These are phyloP conservation scores for Argyrosomus japonicus DNA, from an alignment of 2,113 vertebrate genomes.

Conservation along the genomic window DNA sequence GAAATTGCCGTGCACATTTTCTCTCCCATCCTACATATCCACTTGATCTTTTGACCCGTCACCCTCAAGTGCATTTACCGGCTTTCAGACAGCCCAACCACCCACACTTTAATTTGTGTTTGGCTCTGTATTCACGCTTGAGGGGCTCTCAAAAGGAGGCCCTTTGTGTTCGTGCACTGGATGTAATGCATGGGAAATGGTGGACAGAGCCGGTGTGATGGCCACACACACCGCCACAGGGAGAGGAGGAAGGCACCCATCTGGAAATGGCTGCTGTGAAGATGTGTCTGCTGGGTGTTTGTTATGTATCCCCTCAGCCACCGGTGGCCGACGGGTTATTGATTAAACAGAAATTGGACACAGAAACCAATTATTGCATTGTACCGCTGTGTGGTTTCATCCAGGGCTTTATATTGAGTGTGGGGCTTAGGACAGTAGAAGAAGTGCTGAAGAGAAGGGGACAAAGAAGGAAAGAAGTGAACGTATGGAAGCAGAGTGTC, in stretches of 20 bases:
- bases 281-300: slow-evolving; percentile 49
- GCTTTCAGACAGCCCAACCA: slow-evolving; percentile 72
- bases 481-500: background rate
- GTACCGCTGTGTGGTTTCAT: slow-evolving; percentile 28
- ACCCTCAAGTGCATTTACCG: slow-evolving; percentile 41
- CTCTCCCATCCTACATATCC: background rate
- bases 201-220: slow-evolving; percentile 32
- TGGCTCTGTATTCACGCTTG: slow-evolving; percentile 60
- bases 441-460: background rate
- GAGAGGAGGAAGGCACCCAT: slow-evolving; percentile 55
- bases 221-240: slow-evolving; percentile 39
- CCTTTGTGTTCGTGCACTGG: slow-evolving; percentile 71
- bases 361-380: slow-evolving; percentile 56
- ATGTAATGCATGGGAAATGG: slow-evolving; percentile 67
- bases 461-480: background rate
- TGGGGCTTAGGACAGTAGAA: background rate
- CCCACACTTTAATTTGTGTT: slow-evolving; percentile 66
- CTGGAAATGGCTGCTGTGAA: slow-evolving; percentile 58
- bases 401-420: slow-evolving; percentile 20
- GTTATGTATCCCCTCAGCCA: slow-evolving; percentile 19
- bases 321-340: slow-evolving; percentile 46
- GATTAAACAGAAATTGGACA: slow-evolving; percentile 57
- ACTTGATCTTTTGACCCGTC: slow-evolving; percentile 61
- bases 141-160: slow-evolving; percentile 56
- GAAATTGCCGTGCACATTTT: background rate